Evolutionary conservation across 2,888 invertebrate genomes (phyloP), one percentile per base, ranked within the genome.

Genomic region (Pseudanteris insignis): DNA sequence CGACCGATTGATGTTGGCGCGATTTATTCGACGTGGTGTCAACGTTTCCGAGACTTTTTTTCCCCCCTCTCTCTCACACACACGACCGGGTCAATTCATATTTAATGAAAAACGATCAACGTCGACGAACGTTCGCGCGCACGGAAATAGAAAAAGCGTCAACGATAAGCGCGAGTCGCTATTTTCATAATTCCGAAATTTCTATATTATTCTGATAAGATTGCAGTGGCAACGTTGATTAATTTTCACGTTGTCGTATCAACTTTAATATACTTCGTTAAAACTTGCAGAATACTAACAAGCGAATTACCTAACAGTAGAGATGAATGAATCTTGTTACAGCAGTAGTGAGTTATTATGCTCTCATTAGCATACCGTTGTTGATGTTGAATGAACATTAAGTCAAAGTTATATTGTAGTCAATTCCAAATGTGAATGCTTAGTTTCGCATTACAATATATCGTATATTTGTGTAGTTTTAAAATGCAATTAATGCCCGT

Each of bases 321-420:
- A 58, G 57, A 48, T 58, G 57, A 58, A 58, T 58, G 57, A 58
- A 50, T 58, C 50, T 50, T 58, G 50, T 50, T 58, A 50, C 48
- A 58, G 43, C 47, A 38, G 43, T 58, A 50, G 57, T 48, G 33
- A 58, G 57, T 58, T 58, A 58, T 58, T 58, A 58, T 50, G 50
- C 50, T 44, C 50, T 58, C 57, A 50, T 58, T 50, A 57, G 48
- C 43, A 57, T 48, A 57, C 48, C 36, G 48, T 48, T 57, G 48
- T 57, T 57, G 57, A 57, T 48, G 57, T 58, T 58, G 57, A 48
- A 58, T 58, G 43, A 50, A 50, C 50, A 38, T 58, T 48, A 50
- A 58, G 38, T 58, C 44, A 43, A 50, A 58, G 33, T 48, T 58
- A 44, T 36, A 38, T 50, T 48, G 25, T 21, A 26, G 21, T 37